Evolutionary conservation across 2,888 invertebrate species (phyloP).

Genomic region (Maniola hyperantus): DNA sequence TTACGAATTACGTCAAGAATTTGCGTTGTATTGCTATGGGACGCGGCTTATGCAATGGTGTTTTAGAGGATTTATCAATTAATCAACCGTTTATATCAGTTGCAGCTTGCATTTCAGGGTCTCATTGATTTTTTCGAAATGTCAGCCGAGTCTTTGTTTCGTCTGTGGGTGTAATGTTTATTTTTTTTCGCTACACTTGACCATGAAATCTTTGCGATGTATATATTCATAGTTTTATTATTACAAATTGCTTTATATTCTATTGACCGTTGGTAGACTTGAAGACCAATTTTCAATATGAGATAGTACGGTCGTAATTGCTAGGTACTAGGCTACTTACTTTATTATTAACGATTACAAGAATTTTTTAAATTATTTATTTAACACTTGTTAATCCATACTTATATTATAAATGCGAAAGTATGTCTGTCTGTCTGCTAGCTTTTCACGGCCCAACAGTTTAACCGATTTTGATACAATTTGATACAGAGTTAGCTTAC

Average conservation of each 20-base stretch:
- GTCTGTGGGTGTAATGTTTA: constrained; percentile 55
- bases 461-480: no score
- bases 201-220: constrained; percentile 74
- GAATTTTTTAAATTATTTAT: not conserved
- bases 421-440: no score
- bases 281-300: constrained; percentile 14
- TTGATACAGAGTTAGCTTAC: no score
- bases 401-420: no score
- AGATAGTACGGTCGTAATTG: not conserved
- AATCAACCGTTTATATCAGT: constrained; percentile 6
- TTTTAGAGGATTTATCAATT: constrained; percentile 25
- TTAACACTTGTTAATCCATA: not conserved
- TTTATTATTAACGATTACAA: constrained; percentile 1
- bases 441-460: no score
- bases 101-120: constrained; percentile 22
- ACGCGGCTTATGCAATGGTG: constrained; percentile 72
- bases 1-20: constrained; percentile 78
- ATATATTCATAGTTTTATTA: constrained; percentile 47
- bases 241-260: constrained; percentile 37
- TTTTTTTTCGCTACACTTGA: constrained; percentile 76
- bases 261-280: constrained; percentile 21
- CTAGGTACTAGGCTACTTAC: constrained; percentile 24
- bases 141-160: constrained; percentile 71
- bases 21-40: constrained; percentile 78
- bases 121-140: constrained; percentile 73